These are phyloP conservation scores for Siderastrea siderea DNA, from an alignment of 92 coral and sea anemone genomes.

Conservation along the genomic window DNA sequence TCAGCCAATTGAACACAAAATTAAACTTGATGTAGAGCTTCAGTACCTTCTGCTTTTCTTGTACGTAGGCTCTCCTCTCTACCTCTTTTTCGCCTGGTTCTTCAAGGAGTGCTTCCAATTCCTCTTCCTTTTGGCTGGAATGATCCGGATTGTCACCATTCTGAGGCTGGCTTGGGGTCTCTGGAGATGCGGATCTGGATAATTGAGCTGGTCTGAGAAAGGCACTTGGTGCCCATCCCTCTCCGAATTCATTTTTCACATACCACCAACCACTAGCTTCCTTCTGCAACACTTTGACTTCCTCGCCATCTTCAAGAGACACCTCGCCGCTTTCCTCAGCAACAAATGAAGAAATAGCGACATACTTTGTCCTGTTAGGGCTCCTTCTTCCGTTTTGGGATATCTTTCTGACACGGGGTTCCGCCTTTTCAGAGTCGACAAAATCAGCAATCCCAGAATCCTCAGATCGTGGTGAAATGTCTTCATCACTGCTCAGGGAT, in stretches of 20 bases:
- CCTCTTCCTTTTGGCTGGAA: neutral
- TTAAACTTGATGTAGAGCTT: neutral
- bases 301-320: slow-evolving; percentile 65
- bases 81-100: neutral
- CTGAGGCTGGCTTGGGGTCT: neutral
- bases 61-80: neutral
- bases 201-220: slow-evolving; percentile 30
- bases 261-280: slow-evolving; percentile 74
- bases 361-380: slow-evolving; percentile 21
- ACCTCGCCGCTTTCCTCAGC: slow-evolving; percentile 56
- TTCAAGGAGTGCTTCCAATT: neutral
- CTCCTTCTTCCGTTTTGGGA: slow-evolving; percentile 11
- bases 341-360: slow-evolving; percentile 42
- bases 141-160: neutral
- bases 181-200: slow-evolving; percentile 21
- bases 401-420: slow-evolving; percentile 8
- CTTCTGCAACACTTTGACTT: slow-evolving; percentile 65
- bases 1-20: neutral
- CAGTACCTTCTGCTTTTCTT: slow-evolving; percentile 1
- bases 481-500: neutral
- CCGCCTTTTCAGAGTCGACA: slow-evolving; percentile 1
- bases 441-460: neutral
- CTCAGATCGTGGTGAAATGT: neutral
- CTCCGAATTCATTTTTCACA: slow-evolving; percentile 48
- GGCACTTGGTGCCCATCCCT: slow-evolving; percentile 79